Base-by-base conservation (phyloP, 2,888 invertebrate species). In the Clostera curtula region DNA sequence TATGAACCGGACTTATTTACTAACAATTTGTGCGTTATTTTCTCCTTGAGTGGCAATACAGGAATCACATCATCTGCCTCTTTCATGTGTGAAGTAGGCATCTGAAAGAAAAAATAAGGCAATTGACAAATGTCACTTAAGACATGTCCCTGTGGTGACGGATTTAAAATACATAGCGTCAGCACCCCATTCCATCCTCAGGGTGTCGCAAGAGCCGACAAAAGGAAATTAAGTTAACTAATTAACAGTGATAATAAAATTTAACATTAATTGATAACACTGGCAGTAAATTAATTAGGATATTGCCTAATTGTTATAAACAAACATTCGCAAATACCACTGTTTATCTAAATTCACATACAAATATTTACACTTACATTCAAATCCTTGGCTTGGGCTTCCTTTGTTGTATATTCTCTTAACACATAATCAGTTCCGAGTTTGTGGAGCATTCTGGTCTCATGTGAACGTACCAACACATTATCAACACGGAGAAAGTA, bases 401-500 rank as follows among this genome's bases (percentile, higher is more conserved):
- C 95, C 49, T 90, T 89, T 21, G 89, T 88, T 8, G 93, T 93
- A 49, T 86, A 94, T 67, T 98, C 97, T 53, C 94, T 86, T 8
- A 97, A 65, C 15, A 97, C 85, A 69, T 91, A 94, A 51, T 92
- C 80, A 9, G 92, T 89, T 25, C 89, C 88, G 34, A 90, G 87
- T 73, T 92, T 90, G 53, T 91, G 93, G 59, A 93, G 94, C 61
- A 93, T 87, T 44, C 97, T 87, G 0, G 97, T 97, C 62, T 98
- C 98, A 52, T 93, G 90, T 19, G 96, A 87, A 42, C 93, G 86
- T 1, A 97, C 88, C 70, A 98, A 77, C 1, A 98, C 97, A 62
- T 93, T 90, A 65, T 99, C 99, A 2, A 99, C 95, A 54, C 99
- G 87, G 37, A 99, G 82, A 71, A 97, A 99, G 65, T 93, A 96